Base-by-base conservation (phyloP, 2,113 vertebrate species). In the Nansenia antarctica region DNA sequence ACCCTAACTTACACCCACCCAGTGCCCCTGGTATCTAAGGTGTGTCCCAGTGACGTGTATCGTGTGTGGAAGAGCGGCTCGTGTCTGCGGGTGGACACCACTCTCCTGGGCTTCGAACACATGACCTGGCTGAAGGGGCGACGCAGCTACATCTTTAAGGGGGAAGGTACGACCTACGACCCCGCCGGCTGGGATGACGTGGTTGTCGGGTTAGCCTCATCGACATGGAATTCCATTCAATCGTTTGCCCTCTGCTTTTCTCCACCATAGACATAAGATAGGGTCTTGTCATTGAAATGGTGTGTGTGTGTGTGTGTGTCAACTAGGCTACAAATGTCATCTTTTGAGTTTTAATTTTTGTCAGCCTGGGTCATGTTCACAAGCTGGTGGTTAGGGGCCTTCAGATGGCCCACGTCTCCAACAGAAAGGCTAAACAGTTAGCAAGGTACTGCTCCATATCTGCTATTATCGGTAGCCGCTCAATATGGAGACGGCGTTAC, bases 71-170 rank as follows among this genome's bases (percentile, higher is more conserved):
- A 98, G 86, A 94, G 95, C 0, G 96, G 96, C 0, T 95, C 97
- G 35, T 96, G 92, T 85, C 90, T 98, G 47, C 90, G 96, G 0
- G 96, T 98, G 1, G 96, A 98, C 87, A 98, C 96, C 62, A 97
- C 95, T 3, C 92, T 98, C 15, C 88, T 98, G 87, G 96, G 96
- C 72, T 98, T 98, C 0, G 96, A 98, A 83, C 96, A 98, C 86
- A 98, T 98, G 96, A 95, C 95, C 22, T 98, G 96, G 96, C 94
- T 97, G 63, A 96, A 97, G 14, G 96, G 96, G 18, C 91, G 94
- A 3, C 94, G 96, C 74, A 98, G 96, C 89, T 97, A 97, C 74
- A 98, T 98, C 79, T 98, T 98, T 84, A 97, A 94, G 82, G 96
- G 96, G 2, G 95, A 93, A 90, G 96, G 96, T 98, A 47, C 81